These are phyloP conservation scores for Drosophila arawakana DNA, from an alignment of 1,140 invertebrate genomes.

Conservation along the genomic window DNA sequence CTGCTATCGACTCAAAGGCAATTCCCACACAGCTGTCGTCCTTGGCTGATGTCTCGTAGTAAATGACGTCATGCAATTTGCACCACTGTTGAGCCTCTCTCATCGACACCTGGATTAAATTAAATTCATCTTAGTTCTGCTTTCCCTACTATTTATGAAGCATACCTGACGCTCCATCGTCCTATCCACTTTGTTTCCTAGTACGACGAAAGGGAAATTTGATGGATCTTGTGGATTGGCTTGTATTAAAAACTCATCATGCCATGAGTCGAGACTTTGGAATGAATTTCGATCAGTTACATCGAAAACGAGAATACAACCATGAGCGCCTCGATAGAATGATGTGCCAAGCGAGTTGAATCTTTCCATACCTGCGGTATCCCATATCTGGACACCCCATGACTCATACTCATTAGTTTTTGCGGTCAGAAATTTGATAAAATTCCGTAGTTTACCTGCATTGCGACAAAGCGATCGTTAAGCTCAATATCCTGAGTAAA, in stretches of 20 bases:
- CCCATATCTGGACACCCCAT: constrained; percentile 94
- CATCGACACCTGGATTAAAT: constrained; percentile 89
- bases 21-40: constrained; percentile 98
- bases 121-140: background rate
- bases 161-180: constrained; percentile 96
- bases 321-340: constrained; percentile 99
- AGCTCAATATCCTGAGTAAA: constrained; percentile 99
- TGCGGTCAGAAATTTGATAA: too few species aligned
- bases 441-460: constrained; percentile 91
- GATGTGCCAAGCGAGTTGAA: constrained; percentile 99
- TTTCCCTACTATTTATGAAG: background rate
- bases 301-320: constrained; percentile 99
- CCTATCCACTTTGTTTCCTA: constrained; percentile 98
- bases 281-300: constrained; percentile 98
- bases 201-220: constrained; percentile 99
- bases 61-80: constrained; percentile 94
- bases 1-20: constrained; percentile 96
- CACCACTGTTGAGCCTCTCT: constrained; percentile 99
- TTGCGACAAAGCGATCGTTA: constrained; percentile 97
- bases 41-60: constrained; percentile 93
- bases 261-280: constrained; percentile 98
- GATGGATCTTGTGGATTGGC: constrained; percentile 98
- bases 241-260: constrained; percentile 99
- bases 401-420: background rate
- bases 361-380: constrained; percentile 99